phyloP scores from a whole-genome alignment of 2,888 invertebrate species.

The Caenorhabditis becei region DNA sequence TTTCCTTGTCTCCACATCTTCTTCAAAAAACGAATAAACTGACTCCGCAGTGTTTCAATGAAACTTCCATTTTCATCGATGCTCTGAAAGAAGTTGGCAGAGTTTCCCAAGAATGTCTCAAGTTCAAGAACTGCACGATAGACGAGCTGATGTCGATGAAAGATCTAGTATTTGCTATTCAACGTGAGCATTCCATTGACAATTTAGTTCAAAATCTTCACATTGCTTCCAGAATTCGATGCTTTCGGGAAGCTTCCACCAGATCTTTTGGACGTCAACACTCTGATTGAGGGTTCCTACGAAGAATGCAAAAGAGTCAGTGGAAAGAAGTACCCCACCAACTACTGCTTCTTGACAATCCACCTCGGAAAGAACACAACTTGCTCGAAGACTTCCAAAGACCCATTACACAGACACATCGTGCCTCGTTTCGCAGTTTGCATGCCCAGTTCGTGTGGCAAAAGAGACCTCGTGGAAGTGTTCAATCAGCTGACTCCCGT shows the following conservation, averaged over 20 bases:
- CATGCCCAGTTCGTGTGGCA: slow-evolving; percentile 37
- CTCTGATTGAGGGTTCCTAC: slow-evolving; percentile 46
- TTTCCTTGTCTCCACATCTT: too few relatives aligned
- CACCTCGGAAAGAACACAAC: slow-evolving; percentile 15
- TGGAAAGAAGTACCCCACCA: slow-evolving; percentile 47
- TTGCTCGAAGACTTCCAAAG: not conserved
- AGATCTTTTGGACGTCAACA: slow-evolving; percentile 41
- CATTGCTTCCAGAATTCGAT: slow-evolving; percentile 47
- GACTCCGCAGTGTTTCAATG: slow-evolving; percentile 27
- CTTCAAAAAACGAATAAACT: slow-evolving; percentile 15
- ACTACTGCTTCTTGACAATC: slow-evolving; percentile 46
- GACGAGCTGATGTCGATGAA: slow-evolving; percentile 30
- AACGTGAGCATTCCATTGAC: slow-evolving; percentile 24
- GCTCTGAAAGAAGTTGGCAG: slow-evolving; percentile 39
- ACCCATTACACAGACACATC: slow-evolving; percentile 13
- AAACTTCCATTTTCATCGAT: slow-evolving; percentile 30
- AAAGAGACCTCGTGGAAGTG: slow-evolving; percentile 43
- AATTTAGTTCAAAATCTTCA: not conserved
- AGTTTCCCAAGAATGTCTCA: slow-evolving; percentile 25
- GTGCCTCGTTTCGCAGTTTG: slow-evolving; percentile 33
- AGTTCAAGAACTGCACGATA: slow-evolving; percentile 40
- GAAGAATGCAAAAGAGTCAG: slow-evolving; percentile 46
- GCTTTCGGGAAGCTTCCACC: slow-evolving; percentile 58
- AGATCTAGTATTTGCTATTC: slow-evolving; percentile 48
- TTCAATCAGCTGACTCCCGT: slow-evolving; percentile 22